These are phyloP conservation scores for Pecten maximus DNA, from an alignment of 2,888 invertebrate species.

Conservation along the genomic window DNA sequence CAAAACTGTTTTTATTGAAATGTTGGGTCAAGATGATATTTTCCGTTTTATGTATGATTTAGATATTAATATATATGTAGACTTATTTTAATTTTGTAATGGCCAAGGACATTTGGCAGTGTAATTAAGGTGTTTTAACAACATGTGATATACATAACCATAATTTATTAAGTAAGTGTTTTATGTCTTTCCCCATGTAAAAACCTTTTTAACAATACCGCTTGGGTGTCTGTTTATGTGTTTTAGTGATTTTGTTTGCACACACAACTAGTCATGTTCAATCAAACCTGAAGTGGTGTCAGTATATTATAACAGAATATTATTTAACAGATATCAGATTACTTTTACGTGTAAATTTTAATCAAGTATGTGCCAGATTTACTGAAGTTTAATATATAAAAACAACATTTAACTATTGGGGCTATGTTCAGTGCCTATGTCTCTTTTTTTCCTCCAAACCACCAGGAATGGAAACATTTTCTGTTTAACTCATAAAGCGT, in stretches of 20 bases:
- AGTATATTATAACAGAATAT: neutral
- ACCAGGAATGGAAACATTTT: neutral
- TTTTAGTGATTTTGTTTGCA: neutral
- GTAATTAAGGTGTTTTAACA: slow-evolving; percentile 27
- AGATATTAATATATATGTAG: slow-evolving; percentile 31
- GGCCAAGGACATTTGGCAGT: neutral
- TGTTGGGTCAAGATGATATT: neutral
- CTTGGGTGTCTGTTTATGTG: slow-evolving; percentile 23
- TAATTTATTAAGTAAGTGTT: slow-evolving; percentile 26
- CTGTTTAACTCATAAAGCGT: neutral
- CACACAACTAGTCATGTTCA: slow-evolving; percentile 22
- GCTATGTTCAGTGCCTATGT: neutral
- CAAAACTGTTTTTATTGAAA: slow-evolving; percentile 1
- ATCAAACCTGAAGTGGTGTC: slow-evolving; percentile 13
- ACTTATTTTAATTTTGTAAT: slow-evolving; percentile 19
- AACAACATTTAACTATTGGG: neutral
- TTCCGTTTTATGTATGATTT: neutral
- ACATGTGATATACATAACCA: slow-evolving; percentile 35
- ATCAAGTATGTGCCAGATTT: neutral
- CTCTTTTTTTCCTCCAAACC: neutral
- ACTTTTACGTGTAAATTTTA: neutral
- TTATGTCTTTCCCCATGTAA: slow-evolving; percentile 23
- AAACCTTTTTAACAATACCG: neutral
- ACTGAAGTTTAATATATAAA: neutral
- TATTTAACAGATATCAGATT: neutral